Evolutionary conservation across 2,113 vertebrate genomes (phyloP), one percentile per base, ranked within the genome.

Genomic region (Daboia siamensis): DNA sequence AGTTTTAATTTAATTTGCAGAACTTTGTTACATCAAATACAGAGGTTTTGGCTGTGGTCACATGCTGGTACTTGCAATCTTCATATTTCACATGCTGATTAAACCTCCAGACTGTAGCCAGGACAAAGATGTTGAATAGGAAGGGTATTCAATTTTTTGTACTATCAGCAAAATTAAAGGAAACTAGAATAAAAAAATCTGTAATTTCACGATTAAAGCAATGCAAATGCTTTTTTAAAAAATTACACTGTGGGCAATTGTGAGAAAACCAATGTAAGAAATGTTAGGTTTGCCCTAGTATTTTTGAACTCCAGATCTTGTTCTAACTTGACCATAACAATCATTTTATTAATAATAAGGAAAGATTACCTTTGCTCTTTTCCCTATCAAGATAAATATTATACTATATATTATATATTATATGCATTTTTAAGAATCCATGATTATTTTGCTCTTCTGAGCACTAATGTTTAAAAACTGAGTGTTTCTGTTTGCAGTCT

Each of bases 1-100:
- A 20, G 20, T 88, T 88, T 90, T 39, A 93, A 92, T 46, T 74
- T 88, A 21, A 93, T 86, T 86, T 92, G 39, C 48, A 55, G 20
- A 51, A 29, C 29, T 86, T 33, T 26, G n/a, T 9, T 88, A 39
- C 23, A 80, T 55, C 64, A 69, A 52, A 55, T 56, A 54, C 56
- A 80, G 46, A 46, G n/a, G 44, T 6, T 56, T 89, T 74, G 39
- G 10, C 17, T 54, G n/a, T 86, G 54, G n/a, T 54, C 3, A 46
- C 80, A 90, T 51, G 46, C 20, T 64, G n/a, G 7, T 86, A n/a
- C 80, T 64, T 90, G 46, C 46, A 86, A 46, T 39, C 74, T 56
- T 7, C 23, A 7, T 90, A 90, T 86, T 90, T 90, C 88, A 56
- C 88, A 29, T n/a, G 23, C 29, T 39, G 59, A 46, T 46, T 44